These are phyloP conservation scores for Pomacea canaliculata DNA, from an alignment of 2,888 invertebrate species.

Conservation along the genomic window DNA sequence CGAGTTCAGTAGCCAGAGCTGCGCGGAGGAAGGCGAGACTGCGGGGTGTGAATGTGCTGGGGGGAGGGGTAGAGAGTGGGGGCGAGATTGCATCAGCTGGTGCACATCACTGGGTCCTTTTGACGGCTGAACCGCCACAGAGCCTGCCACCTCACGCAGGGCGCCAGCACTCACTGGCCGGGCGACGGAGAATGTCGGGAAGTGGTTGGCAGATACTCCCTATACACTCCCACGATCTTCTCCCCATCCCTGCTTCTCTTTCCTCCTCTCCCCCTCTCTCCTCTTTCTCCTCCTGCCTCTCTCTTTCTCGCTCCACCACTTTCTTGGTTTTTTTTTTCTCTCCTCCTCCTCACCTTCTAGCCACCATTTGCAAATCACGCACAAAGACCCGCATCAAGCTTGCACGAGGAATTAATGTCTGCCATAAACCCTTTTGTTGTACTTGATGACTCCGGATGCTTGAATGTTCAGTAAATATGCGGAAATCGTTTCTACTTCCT, in stretches of 20 bases:
- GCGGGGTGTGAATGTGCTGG: not conserved
- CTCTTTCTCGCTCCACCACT: not conserved
- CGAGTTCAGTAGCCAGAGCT: too few species aligned
- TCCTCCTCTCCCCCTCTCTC: constrained; percentile 1
- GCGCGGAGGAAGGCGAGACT: too few species aligned
- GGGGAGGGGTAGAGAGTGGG: not conserved
- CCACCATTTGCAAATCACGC: not conserved
- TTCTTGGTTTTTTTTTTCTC: not conserved
- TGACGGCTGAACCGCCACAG: not conserved
- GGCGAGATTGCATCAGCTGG: not conserved
- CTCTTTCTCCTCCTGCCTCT: not conserved
- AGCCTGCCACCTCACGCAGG: not conserved
- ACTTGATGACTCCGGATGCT: too few species aligned
- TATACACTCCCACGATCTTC: not conserved
- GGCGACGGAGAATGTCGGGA: too few species aligned
- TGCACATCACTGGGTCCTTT: not conserved
- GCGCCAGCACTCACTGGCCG: too few species aligned
- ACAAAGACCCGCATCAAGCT: too few species aligned
- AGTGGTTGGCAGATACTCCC: not conserved
- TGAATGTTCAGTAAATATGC: too few species aligned
- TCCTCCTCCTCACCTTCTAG: not conserved
- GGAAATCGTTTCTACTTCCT: too few species aligned
- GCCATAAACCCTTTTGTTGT: too few species aligned
- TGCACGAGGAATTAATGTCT: too few species aligned
- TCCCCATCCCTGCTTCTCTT: not conserved